A percentile compares a stretch with the other conserved stretches of the same genome.
Conservation (phyloP, 2,888 invertebrate species). For the Graphium colonna region DNA sequence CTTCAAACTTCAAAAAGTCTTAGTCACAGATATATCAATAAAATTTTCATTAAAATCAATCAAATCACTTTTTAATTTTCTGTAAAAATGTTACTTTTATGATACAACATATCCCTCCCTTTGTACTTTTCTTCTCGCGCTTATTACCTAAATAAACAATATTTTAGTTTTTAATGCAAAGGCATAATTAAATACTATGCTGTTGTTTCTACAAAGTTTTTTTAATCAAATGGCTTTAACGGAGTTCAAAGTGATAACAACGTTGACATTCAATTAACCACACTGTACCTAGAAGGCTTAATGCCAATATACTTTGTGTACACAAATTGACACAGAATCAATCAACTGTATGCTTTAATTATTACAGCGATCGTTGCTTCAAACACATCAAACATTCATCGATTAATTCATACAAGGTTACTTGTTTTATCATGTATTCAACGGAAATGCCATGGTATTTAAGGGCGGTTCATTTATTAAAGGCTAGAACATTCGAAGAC, state of each 20-base stretch:
- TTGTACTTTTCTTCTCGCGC: no score
- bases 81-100: no score
- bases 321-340: constrained; percentile 16
- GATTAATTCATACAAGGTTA: constrained; percentile 15
- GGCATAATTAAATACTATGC: background rate
- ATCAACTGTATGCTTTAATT: constrained; percentile 16
- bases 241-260: constrained; percentile 12
- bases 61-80: no score
- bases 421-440: constrained; percentile 7
- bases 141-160: no score
- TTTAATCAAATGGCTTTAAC: constrained; percentile 12
- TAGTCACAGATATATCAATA: no score
- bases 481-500: constrained; percentile 5
- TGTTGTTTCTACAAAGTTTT: background rate
- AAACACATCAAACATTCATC: constrained; percentile 18
- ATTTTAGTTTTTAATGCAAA: background rate
- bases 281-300: constrained; percentile 14
- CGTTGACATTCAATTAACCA: constrained; percentile 24
- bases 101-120: no score
- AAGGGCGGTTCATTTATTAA: constrained; percentile 11
- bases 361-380: constrained; percentile 14
- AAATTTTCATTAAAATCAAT: no score
- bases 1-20: no score
- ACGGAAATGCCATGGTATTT: constrained; percentile 18
- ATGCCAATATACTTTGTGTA: constrained; percentile 19